These are phyloP conservation scores for Onychomys leucogaster DNA, from an alignment of 2,797 vertebrate species.

Conservation along the genomic window DNA sequence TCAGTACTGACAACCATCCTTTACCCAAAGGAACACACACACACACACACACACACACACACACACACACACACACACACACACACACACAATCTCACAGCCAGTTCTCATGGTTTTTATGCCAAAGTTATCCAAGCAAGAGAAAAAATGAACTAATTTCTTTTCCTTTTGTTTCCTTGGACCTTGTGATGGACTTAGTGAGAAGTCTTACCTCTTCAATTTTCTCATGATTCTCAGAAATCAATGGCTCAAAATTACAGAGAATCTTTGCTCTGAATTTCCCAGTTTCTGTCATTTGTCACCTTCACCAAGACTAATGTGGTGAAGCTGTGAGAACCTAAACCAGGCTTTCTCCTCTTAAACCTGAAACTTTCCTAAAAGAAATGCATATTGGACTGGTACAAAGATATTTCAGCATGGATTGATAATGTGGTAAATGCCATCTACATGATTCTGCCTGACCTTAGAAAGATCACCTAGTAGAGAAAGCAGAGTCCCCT, in stretches of 20 bases:
- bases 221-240: neutral
- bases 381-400: neutral
- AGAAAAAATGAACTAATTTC: neutral
- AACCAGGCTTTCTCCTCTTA: neutral
- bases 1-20: rapidly evolving
- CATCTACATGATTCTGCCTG: neutral
- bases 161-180: neutral
- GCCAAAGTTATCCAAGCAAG: neutral
- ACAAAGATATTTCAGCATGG: neutral
- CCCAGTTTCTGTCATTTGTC: neutral
- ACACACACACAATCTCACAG: neutral
- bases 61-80: neutral
- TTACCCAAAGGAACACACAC: neutral
- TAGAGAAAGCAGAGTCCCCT: neutral
- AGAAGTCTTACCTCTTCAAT: neutral
- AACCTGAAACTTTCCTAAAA: neutral
- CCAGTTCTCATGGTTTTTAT: neutral
- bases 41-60: neutral
- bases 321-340: neutral
- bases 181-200: neutral
- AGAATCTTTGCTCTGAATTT: neutral
- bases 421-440: neutral
- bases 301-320: neutral
- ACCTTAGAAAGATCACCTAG: neutral
- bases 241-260: neutral